Base-by-base conservation (phyloP, 2,888 invertebrate genomes). In the Lycophotia porphyrea region DNA sequence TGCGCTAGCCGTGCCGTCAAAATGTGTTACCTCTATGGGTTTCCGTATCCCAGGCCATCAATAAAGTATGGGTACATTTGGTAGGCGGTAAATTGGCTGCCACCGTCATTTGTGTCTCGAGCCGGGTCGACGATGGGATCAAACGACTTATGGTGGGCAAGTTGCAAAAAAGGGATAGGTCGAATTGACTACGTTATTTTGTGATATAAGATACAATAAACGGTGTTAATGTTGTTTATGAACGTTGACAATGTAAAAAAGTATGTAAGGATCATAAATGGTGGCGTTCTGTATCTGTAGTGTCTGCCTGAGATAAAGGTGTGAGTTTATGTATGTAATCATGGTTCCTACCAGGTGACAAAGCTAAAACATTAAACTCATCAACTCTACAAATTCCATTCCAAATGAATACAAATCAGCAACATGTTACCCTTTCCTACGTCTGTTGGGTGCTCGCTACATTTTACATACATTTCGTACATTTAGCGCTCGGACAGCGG, bases 401-500 rank as follows among this genome's bases (percentile, higher is more conserved):
- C 21, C 27, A 31, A 42, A 68, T 49, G 39, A 60, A 24, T 13
- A 34, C 39, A 31, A 78, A n/a, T 47, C 39, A 55, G 44, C 44
- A 13, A 31, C 58, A 34, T 5, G 31, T 39, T n/a, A 47, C n/a
- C n/a, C 47, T 39, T 47, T 60, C 21, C 58, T 13, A 42, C n/a
- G 49, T 42, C 13, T 39, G 42, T 31, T 31, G 27, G 24, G 39
- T 60, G 5, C 18, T 13, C 2, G 39, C 21, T 44, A 27, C 73
- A 31, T 36, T 11, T 55, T 34, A 60, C 34, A 13, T 42, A 71
- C 49, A 49, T 58, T 49, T 49, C 24, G 27, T 27, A 55, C 27
- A 70, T 49, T 27, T 24, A 15, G 64, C 55, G 68, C 21, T 27
- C 74, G 71, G 67, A 58, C 83, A 63, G 71, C 47, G 72, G 36